Percentiles rank a stretch among this genome's conserved stretches.
Evolutionary conservation across 2,797 vertebrate species (phyloP).

Genomic region (Pseudochromis fuscus): DNA sequence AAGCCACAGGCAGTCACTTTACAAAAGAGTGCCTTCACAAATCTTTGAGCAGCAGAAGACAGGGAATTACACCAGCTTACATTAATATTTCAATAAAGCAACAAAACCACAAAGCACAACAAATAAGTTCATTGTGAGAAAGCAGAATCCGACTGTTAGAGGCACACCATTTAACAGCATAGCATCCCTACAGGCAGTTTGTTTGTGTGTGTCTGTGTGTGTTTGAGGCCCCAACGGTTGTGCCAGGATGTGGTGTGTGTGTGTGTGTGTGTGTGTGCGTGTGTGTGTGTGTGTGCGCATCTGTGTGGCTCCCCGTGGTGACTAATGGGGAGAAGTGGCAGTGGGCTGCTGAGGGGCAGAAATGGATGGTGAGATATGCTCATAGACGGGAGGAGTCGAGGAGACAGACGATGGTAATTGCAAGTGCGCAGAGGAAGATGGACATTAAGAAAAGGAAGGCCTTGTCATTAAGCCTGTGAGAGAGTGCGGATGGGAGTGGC

Average conservation of each 20-base stretch:
- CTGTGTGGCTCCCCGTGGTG: slow-evolving; percentile 29
- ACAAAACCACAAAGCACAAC: slow-evolving; percentile 22
- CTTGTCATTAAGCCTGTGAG: slow-evolving; percentile 54
- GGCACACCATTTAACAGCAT: slow-evolving; percentile 48
- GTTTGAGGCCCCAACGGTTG: too few relatives aligned
- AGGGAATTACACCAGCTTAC: not conserved
- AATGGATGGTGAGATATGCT: slow-evolving; percentile 42
- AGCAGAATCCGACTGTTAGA: not conserved
- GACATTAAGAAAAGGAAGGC: slow-evolving; percentile 74
- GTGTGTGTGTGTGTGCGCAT: slow-evolving; percentile 17
- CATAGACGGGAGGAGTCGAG: slow-evolving; percentile 36
- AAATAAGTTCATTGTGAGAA: slow-evolving; percentile 16
- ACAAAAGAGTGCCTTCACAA: not conserved
- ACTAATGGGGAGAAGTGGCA: slow-evolving; percentile 53
- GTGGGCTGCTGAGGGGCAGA: slow-evolving; percentile 47
- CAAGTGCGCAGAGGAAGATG: slow-evolving; percentile 55
- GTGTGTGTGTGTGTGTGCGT: not conserved
- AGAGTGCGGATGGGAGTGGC: slow-evolving; percentile 35
- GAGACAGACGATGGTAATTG: slow-evolving; percentile 68
- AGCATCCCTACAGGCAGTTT: slow-evolving; percentile 36
- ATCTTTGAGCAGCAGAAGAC: not conserved
- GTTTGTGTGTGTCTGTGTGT: slow-evolving; percentile 21
- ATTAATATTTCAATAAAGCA: slow-evolving; percentile 32
- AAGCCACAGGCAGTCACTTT: not conserved
- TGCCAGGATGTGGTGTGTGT: slow-evolving; percentile 13